Base-by-base conservation (phyloP, 2,888 invertebrate species). In the Tetramorium bicarinatum region DNA sequence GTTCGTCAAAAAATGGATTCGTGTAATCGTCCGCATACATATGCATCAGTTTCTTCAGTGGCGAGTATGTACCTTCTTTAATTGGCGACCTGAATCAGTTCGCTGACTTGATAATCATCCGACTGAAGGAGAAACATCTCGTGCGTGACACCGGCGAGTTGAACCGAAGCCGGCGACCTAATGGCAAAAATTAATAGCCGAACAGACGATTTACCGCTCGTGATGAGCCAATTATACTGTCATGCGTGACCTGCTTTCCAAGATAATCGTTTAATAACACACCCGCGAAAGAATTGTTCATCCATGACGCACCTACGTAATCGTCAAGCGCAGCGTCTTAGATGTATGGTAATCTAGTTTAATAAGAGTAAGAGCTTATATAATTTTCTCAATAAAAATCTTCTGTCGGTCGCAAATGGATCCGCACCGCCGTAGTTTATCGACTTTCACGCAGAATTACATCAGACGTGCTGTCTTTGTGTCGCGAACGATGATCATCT, bases 41-140 rank as follows among this genome's bases (percentile, higher is more conserved):
- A 79, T 71, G 71, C 44, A 59, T 71, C 59, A 59, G 59, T 52
- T 77, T 59, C 71, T 79, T 18, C 34, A 34, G 34, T 44, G 21
- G 56, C 59, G 34, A 71, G 56, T 44, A 59, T 18, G 56, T 79
- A 71, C 21, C 47, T 34, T 21, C 34, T 59, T 79, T 71, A 79
- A 79, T 79, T 71, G 71, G 71, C 18, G 21, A 79, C 47, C 44
- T 71, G 56, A 79, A 79, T 79, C 79, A 71, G 71, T 71, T 79
- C 79, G 71, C 79, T 59, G 34, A 59, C 79, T 71, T 34, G 79
- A 66, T 71, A 59, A 79, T 71, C 59, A 44, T 71, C 44, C 59
- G 34, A 34, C 34, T 47, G 44, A 34, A 34, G 34, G 18, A 44
- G 71, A 34, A 79, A 47, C 56, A 71, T 79, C 79, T 56, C 59